phyloP scores from a whole-genome alignment of 2,113 vertebrate genomes.

The Toxotes jaculatrix region DNA sequence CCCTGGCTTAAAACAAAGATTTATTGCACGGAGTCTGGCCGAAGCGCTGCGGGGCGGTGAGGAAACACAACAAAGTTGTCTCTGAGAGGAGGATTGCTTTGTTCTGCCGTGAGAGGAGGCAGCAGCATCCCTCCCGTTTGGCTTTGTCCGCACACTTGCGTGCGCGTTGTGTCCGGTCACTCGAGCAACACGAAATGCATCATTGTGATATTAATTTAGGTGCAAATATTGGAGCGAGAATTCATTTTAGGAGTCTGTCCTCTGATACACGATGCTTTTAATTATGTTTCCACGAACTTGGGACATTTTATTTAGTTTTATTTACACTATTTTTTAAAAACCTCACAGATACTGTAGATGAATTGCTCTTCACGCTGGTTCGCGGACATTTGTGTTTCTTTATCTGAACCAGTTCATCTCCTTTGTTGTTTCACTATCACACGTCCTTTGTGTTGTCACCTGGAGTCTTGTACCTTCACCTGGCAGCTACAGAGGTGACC shows the following conservation, averaged over 20 bases:
- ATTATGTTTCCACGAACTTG: neutral
- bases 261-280: neutral
- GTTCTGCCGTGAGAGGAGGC: constrained; percentile 7
- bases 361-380: too few relatives aligned
- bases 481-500: neutral
- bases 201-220: neutral
- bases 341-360: too few relatives aligned
- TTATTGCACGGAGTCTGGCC: neutral
- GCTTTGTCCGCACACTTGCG: constrained; percentile 55
- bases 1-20: neutral
- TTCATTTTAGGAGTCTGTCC: neutral
- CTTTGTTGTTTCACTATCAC: neutral
- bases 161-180: neutral
- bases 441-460: constrained; percentile 31
- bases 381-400: too few relatives aligned
- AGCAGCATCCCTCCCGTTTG: constrained; percentile 34
- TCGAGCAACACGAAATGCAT: neutral
- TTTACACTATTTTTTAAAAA: too few relatives aligned
- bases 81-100: constrained; percentile 2
- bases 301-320: neutral
- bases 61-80: constrained; percentile 54
- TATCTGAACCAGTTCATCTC: neutral
- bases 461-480: neutral
- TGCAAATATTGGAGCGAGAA: neutral
- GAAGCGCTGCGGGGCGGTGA: neutral